These are phyloP conservation scores for Leucopsar rothschildi DNA, from an alignment of 2,113 vertebrate species.

Conservation along the genomic window DNA sequence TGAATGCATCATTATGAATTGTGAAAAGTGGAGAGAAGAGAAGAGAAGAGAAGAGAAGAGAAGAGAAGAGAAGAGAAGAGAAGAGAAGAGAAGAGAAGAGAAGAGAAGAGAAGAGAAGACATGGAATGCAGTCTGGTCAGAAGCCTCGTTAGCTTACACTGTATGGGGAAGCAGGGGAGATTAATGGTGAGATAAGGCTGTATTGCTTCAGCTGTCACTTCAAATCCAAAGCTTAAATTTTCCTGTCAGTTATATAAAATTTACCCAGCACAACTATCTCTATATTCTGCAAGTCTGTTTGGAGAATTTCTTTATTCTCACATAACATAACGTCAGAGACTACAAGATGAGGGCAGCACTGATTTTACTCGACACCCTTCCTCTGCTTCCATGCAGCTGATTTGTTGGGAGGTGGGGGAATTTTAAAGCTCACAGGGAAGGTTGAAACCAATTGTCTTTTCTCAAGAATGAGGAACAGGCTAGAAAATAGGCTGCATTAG, in stretches of 20 bases:
- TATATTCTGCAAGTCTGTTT: not conserved
- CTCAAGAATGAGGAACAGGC: not conserved
- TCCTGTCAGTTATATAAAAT: not conserved
- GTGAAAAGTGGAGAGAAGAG: not conserved
- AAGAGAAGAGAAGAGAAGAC: not conserved
- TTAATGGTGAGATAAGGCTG: not conserved
- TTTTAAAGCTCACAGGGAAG: not conserved
- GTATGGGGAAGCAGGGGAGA: not conserved
- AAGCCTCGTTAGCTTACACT: not conserved
- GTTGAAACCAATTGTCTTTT: not conserved
- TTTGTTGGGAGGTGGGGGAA: not conserved
- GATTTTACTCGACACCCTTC: not conserved
- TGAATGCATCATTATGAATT: constrained; percentile 61
- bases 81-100: not conserved
- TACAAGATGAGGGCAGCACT: not conserved
- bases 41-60: not conserved
- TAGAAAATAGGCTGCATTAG: not conserved
- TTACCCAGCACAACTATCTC: not conserved
- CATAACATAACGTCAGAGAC: not conserved
- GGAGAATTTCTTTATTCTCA: not conserved
- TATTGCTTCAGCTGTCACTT: not conserved
- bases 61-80: not conserved
- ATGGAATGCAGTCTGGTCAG: not conserved
- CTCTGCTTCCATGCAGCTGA: not conserved
- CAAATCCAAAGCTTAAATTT: not conserved